Conservation (phyloP, 2,113 vertebrate species). For the Chloebia gouldiae region DNA sequence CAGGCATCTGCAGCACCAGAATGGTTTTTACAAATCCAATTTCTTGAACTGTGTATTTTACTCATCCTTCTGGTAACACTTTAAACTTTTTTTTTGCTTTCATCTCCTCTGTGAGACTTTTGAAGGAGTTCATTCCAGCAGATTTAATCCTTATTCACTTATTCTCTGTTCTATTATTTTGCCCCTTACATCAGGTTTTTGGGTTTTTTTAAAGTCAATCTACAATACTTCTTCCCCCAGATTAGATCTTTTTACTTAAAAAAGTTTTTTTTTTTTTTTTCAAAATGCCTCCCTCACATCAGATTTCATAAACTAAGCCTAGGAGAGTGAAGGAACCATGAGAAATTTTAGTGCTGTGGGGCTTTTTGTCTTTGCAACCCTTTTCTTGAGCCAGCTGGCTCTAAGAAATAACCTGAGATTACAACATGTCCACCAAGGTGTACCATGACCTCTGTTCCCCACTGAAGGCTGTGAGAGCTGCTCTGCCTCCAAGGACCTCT, state of each 20-base stretch:
- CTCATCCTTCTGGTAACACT: not conserved
- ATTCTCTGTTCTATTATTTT: not conserved
- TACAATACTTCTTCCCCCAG: not conserved
- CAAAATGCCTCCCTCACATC: not conserved
- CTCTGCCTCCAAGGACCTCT: not conserved
- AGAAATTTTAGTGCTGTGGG: not conserved
- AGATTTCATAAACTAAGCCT: not conserved
- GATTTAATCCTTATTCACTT: not conserved
- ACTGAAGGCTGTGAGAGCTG: not conserved
- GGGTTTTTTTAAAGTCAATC: not conserved
- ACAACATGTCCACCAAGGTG: not conserved
- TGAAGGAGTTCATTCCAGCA: not conserved
- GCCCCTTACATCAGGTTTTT: not conserved
- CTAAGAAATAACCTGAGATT: not conserved
- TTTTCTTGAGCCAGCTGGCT: not conserved
- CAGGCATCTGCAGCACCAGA: not conserved
- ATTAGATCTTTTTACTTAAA: not conserved
- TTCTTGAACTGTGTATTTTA: not conserved
- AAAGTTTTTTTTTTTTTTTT: not conserved
- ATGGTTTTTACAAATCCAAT: slow-evolving; percentile 2
- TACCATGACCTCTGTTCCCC: not conserved
- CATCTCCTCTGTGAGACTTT: not conserved
- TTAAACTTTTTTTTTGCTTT: not conserved
- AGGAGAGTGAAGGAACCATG: not conserved
- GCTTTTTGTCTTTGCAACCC: not conserved